A percentile compares a stretch with the other conserved stretches of the same genome.
Conservation (phyloP, 2,113 vertebrate genomes). For the Lasiurus borealis region DNA sequence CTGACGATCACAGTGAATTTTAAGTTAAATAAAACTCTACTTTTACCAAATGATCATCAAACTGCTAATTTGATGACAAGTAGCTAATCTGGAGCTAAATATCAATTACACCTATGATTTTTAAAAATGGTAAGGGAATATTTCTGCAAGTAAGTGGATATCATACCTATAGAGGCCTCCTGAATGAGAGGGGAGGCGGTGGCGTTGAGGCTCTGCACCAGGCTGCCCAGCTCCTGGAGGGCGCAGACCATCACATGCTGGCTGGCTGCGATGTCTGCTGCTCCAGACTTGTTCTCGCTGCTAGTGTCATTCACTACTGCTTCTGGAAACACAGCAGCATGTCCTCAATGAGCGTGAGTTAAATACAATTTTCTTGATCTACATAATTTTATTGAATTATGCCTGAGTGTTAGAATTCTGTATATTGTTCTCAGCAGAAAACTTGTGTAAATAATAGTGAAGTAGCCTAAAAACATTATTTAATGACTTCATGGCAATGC, state of each 20-base stretch:
- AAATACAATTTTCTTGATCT: background rate
- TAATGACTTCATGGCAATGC: background rate
- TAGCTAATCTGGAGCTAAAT: slow-evolving; percentile 13
- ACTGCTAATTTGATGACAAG: background rate
- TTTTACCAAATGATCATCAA: background rate
- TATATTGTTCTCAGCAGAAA: background rate
- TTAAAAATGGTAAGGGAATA: background rate
- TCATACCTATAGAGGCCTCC: slow-evolving; percentile 95
- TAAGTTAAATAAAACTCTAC: slow-evolving; percentile 51
- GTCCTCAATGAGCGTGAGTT: background rate
- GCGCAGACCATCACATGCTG: slow-evolving; percentile 99
- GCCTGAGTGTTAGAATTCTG: background rate
- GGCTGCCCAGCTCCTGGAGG: slow-evolving; percentile 96
- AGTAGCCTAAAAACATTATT: background rate
- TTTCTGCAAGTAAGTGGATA: background rate
- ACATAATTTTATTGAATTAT: background rate
- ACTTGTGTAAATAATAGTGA: background rate
- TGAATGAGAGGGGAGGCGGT: slow-evolving; percentile 98
- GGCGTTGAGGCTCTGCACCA: slow-evolving; percentile 97
- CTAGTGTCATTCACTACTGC: slow-evolving; percentile 96
- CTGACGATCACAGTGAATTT: background rate
- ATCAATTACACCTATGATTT: background rate
- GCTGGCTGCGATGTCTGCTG: slow-evolving; percentile 96
- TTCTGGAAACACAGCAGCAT: slow-evolving; percentile 87
- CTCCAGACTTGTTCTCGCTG: slow-evolving; percentile 95